These are phyloP conservation scores for Psittacula cyanocephala DNA, from an alignment of 2,113 vertebrate genomes.

Conservation along the genomic window DNA sequence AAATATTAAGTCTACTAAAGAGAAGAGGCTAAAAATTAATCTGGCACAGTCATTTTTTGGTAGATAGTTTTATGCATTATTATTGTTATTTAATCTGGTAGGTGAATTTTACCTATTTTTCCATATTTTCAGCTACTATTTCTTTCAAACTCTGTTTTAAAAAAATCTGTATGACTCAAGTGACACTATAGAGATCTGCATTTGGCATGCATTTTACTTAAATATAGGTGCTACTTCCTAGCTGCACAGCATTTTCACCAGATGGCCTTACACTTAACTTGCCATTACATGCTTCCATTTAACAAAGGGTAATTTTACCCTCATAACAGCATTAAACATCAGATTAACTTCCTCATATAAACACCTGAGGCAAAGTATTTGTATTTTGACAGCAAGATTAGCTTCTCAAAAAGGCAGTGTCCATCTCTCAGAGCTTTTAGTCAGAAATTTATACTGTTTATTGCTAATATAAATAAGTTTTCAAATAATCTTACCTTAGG, in stretches of 20 bases:
- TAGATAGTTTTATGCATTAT: background rate
- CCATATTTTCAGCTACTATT: background rate
- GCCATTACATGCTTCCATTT: background rate
- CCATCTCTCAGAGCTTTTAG: background rate
- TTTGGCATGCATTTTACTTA: background rate
- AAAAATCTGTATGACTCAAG: background rate
- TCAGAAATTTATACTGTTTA: background rate
- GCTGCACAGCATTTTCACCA: background rate
- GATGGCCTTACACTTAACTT: background rate
- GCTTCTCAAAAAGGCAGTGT: background rate
- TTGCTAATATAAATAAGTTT: background rate
- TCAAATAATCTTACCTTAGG: constrained; percentile 83
- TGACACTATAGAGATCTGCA: background rate
- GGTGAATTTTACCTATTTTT: background rate
- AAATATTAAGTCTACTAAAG: background rate
- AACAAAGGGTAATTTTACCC: background rate
- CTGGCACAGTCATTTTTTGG: background rate
- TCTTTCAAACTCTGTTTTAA: background rate
- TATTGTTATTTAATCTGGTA: background rate
- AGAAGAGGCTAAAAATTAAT: background rate
- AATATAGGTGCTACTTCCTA: background rate
- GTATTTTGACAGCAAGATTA: background rate
- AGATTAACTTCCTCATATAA: background rate
- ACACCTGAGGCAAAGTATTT: background rate
- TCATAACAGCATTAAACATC: background rate